These are phyloP conservation scores for Linurgus olivaceus DNA, from an alignment of 2,797 vertebrate genomes.

Conservation along the genomic window DNA sequence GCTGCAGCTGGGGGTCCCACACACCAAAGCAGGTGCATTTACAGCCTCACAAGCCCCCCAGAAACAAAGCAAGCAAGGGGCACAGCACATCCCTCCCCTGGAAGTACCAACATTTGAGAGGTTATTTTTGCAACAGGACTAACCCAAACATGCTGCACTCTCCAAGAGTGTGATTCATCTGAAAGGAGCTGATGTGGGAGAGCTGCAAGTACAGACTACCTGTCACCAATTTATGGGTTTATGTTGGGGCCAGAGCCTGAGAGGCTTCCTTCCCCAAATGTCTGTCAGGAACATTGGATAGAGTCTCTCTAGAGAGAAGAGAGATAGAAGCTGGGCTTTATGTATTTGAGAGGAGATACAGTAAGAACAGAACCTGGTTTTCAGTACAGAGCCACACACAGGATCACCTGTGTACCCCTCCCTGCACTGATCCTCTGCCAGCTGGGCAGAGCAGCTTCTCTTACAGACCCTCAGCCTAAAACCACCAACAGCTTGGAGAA, in stretches of 20 bases:
- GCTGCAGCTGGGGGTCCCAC: background rate
- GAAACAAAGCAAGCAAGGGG: background rate
- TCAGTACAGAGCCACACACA: background rate
- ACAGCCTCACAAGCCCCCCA: background rate
- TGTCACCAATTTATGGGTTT: background rate
- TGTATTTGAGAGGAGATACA: background rate
- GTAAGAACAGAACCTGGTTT: background rate
- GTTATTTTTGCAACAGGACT: background rate
- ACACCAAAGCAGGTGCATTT: background rate
- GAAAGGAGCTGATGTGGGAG: background rate
- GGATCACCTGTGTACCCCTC: rapidly evolving
- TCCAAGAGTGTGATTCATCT: background rate
- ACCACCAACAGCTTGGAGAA: background rate
- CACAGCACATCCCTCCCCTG: background rate
- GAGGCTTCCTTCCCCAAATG: background rate
- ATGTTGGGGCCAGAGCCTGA: background rate
- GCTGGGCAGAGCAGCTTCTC: background rate
- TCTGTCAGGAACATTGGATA: background rate
- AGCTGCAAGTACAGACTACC: background rate
- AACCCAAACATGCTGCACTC: background rate
- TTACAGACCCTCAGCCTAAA: background rate
- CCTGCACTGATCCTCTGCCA: background rate
- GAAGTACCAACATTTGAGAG: background rate
- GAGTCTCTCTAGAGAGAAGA: background rate
- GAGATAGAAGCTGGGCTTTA: background rate